Conservation (phyloP, 2,113 vertebrate genomes). For the Platanista minor region DNA sequence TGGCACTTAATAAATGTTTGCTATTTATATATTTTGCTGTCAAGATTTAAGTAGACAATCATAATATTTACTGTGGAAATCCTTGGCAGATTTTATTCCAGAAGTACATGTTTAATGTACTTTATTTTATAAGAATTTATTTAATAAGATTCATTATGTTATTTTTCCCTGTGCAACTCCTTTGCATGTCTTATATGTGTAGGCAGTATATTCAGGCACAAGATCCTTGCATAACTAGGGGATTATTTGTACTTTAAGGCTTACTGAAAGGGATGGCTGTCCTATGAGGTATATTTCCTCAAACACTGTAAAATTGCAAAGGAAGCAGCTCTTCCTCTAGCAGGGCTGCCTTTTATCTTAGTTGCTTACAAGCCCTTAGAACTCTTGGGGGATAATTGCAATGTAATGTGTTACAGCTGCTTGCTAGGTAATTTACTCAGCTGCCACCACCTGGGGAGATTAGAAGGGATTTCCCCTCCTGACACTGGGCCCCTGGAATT, state of each 20-base stretch:
- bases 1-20: neutral
- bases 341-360: conserved; percentile 49
- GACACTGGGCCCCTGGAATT: conserved; percentile 50
- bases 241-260: neutral
- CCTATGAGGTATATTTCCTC: conserved; percentile 28
- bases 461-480: conserved; percentile 41
- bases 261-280: neutral
- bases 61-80: conserved; percentile 1
- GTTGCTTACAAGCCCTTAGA: conserved; percentile 35
- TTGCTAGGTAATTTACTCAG: conserved; percentile 66
- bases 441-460: conserved; percentile 67
- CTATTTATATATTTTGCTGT: neutral
- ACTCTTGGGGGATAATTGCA: conserved; percentile 59
- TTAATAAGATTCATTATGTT: neutral
- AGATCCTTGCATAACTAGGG: neutral
- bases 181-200: neutral
- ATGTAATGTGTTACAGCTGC: conserved; percentile 61
- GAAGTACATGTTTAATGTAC: neutral
- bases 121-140: neutral
- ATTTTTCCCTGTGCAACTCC: neutral
- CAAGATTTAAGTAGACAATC: neutral
- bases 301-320: conserved; percentile 31
- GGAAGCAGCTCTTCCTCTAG: conserved; percentile 42
- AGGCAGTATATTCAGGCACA: neutral
- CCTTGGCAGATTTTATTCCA: neutral